Conservation (phyloP, 2,113 vertebrate genomes). For the Platichthys flesus region DNA sequence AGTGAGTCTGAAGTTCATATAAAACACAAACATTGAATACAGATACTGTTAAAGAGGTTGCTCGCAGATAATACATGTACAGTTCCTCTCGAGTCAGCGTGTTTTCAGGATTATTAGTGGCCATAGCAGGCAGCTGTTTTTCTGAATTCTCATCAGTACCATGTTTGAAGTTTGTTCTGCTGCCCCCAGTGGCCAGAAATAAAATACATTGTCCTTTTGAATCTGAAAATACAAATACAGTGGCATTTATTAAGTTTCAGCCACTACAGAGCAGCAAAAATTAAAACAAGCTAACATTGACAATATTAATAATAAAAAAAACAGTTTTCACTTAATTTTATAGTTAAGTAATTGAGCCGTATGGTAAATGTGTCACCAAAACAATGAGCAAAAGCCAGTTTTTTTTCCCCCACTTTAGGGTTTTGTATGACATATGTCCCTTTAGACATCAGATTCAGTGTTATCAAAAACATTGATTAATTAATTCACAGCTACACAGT, state of each 20-base stretch:
- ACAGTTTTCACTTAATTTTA: background rate
- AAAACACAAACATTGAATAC: background rate
- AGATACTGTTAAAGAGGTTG: too few species aligned
- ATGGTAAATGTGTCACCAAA: too few species aligned
- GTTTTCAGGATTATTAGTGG: too few species aligned
- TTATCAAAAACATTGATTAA: too few species aligned
- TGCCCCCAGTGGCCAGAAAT: conserved; percentile 21
- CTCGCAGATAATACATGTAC: too few species aligned
- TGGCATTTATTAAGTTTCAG: background rate
- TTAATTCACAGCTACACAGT: background rate
- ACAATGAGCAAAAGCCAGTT: too few species aligned
- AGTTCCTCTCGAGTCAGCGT: background rate
- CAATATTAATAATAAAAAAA: background rate
- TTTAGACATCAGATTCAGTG: too few species aligned
- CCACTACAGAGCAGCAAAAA: background rate
- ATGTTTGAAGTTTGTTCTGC: conserved; percentile 9
- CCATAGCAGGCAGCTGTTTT: too few species aligned
- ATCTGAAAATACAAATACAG: background rate
- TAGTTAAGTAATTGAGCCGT: too few species aligned
- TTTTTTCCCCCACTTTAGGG: too few species aligned
- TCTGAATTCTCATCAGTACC: background rate
- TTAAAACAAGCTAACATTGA: background rate
- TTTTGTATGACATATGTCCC: too few species aligned
- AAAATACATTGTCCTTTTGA: background rate
- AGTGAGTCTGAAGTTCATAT: conserved; percentile 82